Evolutionary conservation across 2,113 vertebrate species (phyloP).

Genomic region (Forbesichthys papilliferus): DNA sequence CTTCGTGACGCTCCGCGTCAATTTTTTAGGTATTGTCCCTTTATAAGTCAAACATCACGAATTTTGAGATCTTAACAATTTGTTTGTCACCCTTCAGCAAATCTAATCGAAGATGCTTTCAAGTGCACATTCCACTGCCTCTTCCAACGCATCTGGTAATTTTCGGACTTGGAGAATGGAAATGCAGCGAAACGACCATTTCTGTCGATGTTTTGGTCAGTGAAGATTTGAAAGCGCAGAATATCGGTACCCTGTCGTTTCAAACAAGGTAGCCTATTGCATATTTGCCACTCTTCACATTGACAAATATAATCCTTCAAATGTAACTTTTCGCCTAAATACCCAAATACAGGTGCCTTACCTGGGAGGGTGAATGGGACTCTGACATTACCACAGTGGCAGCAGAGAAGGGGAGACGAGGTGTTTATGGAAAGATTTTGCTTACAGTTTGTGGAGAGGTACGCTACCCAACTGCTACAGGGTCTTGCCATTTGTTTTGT

Average conservation of each 20-base stretch:
- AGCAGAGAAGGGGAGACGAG: slow-evolving; percentile 67
- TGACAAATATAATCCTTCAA: background rate
- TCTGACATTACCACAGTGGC: slow-evolving; percentile 74
- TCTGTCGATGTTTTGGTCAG: slow-evolving; percentile 76
- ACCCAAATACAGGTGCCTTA: slow-evolving; percentile 77
- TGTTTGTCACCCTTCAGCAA: slow-evolving; percentile 64
- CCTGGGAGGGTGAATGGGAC: slow-evolving; percentile 85
- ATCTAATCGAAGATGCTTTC: slow-evolving; percentile 75
- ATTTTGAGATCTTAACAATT: background rate
- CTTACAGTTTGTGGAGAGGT: slow-evolving; percentile 81
- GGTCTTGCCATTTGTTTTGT: background rate
- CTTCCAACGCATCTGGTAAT: slow-evolving; percentile 82
- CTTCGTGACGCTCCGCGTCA: slow-evolving; percentile 78
- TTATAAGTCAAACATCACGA: background rate
- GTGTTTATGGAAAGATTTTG: slow-evolving; percentile 79
- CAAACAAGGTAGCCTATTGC: slow-evolving; percentile 66
- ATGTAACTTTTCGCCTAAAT: background rate
- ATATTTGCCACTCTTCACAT: too few relatives aligned
- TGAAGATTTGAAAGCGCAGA: slow-evolving; percentile 62
- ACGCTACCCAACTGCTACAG: background rate
- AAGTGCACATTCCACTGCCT: slow-evolving; percentile 80
- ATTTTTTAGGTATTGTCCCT: slow-evolving; percentile 71
- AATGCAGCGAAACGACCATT: slow-evolving; percentile 54
- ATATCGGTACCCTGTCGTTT: slow-evolving; percentile 76
- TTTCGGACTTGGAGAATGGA: slow-evolving; percentile 87